Evolutionary conservation across 1,140 invertebrate genomes (phyloP), one percentile per base, ranked within the genome.

Genomic region (Drosophila eugracilis): DNA sequence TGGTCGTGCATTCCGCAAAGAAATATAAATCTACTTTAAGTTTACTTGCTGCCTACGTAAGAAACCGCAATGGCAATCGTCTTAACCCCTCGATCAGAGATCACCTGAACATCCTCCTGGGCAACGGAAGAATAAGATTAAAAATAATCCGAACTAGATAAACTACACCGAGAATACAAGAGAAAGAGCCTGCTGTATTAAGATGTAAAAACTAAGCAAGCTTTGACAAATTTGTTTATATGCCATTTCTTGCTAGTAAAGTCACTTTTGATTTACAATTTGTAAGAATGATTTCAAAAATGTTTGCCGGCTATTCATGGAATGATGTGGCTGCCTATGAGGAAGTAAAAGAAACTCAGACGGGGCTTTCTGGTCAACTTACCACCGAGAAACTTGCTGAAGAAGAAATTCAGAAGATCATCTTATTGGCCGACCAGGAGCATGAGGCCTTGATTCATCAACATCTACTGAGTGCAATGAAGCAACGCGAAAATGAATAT

Each of bases 1-100:
- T n/a, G n/a, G n/a, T n/a, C n/a, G n/a, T n/a, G n/a, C n/a, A n/a
- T 28, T 0, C 1, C 19, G 34, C 22, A 14, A 21, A n/a, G 21
- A 26, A 9, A 21, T 49, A 41, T 0, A 41, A 41, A 2, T 14
- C 15, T 5, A 19, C 12, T 28, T 34, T 36, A 5, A 15, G 22
- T 12, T 63, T 45, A 85, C 59, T 85, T 62, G 79, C 58, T 32
- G 79, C 79, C 52, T 84, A 17, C 50, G 63, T 65, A 45, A 75
- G 84, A 47, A 42, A 84, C 17, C 30, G 45, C 26, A 60, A 24
- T 24, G 37, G 19, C 15, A 57, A 15, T 21, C 21, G 19, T 0
- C 4, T 24, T 4, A 36, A 47, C 1, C 4, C 41, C 0, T 2
- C 34, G 9, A 5, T 14, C 7, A 52, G 42, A 39, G 76, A 75